Conservation (phyloP, 2,113 vertebrate genomes). For the Ptychochromis oligacanthus region DNA sequence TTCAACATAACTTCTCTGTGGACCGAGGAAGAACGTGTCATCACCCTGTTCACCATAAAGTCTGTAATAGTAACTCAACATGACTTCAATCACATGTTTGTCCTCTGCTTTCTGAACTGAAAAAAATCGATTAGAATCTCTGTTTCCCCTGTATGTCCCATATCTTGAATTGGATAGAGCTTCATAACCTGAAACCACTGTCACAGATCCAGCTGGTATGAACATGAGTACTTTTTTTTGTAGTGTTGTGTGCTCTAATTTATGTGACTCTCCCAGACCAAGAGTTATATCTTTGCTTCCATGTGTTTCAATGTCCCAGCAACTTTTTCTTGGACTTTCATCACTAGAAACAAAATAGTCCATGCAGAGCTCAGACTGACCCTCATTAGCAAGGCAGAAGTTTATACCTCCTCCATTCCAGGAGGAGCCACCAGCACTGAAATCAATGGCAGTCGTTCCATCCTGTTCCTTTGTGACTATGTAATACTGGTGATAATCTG, state of each 20-base stretch:
- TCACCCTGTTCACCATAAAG: slow-evolving; percentile 60
- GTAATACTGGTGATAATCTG: slow-evolving; percentile 58
- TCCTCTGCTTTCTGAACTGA: slow-evolving; percentile 47
- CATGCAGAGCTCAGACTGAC: slow-evolving; percentile 53
- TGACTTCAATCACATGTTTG: slow-evolving; percentile 10
- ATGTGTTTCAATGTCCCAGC: slow-evolving; percentile 31
- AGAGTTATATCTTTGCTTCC: slow-evolving; percentile 55
- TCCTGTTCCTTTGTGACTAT: not conserved
- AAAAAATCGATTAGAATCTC: slow-evolving; percentile 54
- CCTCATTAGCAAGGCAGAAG: slow-evolving; percentile 51
- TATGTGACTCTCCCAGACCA: slow-evolving; percentile 56
- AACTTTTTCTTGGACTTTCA: not conserved
- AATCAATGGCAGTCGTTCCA: slow-evolving; percentile 41
- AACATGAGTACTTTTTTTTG: slow-evolving; percentile 1
- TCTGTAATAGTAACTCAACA: slow-evolving; percentile 61
- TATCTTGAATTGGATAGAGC: not conserved
- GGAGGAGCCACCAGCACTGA: slow-evolving; percentile 33
- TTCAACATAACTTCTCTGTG: slow-evolving; percentile 60
- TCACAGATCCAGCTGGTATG: slow-evolving; percentile 41
- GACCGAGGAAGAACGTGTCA: slow-evolving; percentile 65
- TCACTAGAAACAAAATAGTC: slow-evolving; percentile 49
- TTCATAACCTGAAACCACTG: slow-evolving; percentile 37
- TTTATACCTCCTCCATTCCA: slow-evolving; percentile 59
- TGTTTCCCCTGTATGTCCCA: slow-evolving; percentile 63
- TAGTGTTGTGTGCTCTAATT: not conserved